Evolutionary conservation across 2,113 vertebrate species (phyloP).

Genomic region (Semnornis frantzii): DNA sequence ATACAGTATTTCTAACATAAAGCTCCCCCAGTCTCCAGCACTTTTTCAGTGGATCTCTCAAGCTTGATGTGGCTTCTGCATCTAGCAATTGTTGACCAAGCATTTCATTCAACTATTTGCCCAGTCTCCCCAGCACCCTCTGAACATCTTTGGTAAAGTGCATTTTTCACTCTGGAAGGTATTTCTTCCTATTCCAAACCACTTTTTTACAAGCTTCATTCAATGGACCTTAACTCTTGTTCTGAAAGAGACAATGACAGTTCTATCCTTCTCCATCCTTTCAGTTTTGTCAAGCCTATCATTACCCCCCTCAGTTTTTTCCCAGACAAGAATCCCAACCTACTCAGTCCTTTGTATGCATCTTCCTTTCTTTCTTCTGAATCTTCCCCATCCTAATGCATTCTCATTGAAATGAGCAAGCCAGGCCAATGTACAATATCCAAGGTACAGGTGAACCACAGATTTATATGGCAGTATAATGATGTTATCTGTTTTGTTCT

Average conservation of each 20-base stretch:
- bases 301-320: neutral
- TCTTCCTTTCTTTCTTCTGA: neutral
- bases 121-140: neutral
- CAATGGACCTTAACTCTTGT: neutral
- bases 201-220: neutral
- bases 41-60: neutral
- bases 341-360: neutral
- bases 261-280: neutral
- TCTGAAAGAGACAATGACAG: neutral
- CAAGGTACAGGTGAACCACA: neutral
- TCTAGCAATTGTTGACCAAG: neutral
- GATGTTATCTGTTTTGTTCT: slow-evolving; percentile 14
- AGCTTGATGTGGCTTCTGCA: neutral
- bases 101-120: neutral
- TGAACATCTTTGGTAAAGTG: neutral
- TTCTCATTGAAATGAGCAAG: neutral
- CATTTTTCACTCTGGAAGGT: neutral
- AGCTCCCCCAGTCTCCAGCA: neutral
- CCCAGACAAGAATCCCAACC: neutral
- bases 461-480: slow-evolving; percentile 32
- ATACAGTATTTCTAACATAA: neutral
- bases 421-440: neutral
- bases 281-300: neutral
- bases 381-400: neutral
- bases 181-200: neutral